Evolutionary conservation across 2,113 vertebrate species (phyloP).

Genomic region (Microtus pennsylvanicus): DNA sequence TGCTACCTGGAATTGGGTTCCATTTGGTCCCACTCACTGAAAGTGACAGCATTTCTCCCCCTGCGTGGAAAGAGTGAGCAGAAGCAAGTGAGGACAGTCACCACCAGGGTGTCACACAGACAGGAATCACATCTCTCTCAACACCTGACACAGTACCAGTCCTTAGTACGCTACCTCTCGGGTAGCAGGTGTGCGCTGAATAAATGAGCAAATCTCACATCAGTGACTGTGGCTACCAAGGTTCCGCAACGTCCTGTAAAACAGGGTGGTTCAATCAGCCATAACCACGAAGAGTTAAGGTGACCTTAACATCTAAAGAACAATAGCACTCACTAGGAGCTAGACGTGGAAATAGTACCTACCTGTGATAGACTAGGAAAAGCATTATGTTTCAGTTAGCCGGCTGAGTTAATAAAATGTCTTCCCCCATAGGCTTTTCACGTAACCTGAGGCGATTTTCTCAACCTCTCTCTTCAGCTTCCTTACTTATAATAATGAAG

Average conservation of each 20-base stretch:
- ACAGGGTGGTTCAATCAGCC: not conserved
- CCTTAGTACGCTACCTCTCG: not conserved
- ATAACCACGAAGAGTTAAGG: not conserved
- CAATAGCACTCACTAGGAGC: not conserved
- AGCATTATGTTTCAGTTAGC: not conserved
- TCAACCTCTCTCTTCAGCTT: conserved; percentile 9
- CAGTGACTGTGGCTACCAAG: not conserved
- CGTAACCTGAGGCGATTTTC: not conserved
- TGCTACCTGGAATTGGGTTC: not conserved
- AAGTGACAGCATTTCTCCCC: not conserved
- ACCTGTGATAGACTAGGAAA: not conserved
- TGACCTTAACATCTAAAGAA: not conserved
- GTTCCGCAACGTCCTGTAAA: not conserved
- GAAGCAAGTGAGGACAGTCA: not conserved
- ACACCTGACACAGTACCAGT: not conserved
- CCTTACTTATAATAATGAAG: conserved; percentile 3
- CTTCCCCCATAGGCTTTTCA: not conserved
- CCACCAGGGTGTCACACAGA: not conserved
- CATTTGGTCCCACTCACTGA: not conserved
- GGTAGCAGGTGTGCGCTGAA: not conserved
- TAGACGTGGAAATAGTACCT: not conserved
- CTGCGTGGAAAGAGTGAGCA: not conserved
- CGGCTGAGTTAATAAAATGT: not conserved
- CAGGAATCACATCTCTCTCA: not conserved
- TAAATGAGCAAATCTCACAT: not conserved